Evolutionary conservation across 2,888 invertebrate species (phyloP).

Genomic region (Anticlea derivata): DNA sequence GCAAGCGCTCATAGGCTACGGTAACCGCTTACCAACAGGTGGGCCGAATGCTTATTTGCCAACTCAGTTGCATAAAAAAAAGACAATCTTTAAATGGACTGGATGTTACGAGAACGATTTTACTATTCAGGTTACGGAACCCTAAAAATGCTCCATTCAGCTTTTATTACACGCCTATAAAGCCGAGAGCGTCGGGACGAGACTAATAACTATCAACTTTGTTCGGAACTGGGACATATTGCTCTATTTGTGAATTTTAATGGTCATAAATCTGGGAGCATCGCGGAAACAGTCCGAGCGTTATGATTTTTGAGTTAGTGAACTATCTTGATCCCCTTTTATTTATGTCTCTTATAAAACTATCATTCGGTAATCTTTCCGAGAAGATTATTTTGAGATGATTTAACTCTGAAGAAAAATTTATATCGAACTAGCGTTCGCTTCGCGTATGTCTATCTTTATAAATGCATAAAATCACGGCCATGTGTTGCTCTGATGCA

Average conservation of each 20-base stretch:
- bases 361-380: slow-evolving; percentile 10
- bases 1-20: too few species aligned
- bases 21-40: too few species aligned
- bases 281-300: slow-evolving; percentile 42
- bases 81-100: too few species aligned
- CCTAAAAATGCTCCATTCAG: slow-evolving; percentile 33
- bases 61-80: too few species aligned
- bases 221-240: slow-evolving; percentile 56
- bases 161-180: slow-evolving; percentile 71
- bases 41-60: too few species aligned
- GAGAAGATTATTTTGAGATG: background rate
- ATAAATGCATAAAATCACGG: too few species aligned
- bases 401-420: background rate
- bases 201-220: slow-evolving; percentile 48
- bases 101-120: too few species aligned
- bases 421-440: too few species aligned
- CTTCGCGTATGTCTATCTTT: too few species aligned
- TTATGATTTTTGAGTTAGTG: slow-evolving; percentile 37
- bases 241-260: slow-evolving; percentile 64
- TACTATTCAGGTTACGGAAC: background rate
- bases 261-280: slow-evolving; percentile 52
- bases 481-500: too few species aligned
- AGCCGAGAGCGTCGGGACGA: slow-evolving; percentile 53
- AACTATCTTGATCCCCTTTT: slow-evolving; percentile 26
- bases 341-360: slow-evolving; percentile 14